Base-by-base conservation (phyloP, 1,140 invertebrate genomes). In the Drosophila mauritiana region DNA sequence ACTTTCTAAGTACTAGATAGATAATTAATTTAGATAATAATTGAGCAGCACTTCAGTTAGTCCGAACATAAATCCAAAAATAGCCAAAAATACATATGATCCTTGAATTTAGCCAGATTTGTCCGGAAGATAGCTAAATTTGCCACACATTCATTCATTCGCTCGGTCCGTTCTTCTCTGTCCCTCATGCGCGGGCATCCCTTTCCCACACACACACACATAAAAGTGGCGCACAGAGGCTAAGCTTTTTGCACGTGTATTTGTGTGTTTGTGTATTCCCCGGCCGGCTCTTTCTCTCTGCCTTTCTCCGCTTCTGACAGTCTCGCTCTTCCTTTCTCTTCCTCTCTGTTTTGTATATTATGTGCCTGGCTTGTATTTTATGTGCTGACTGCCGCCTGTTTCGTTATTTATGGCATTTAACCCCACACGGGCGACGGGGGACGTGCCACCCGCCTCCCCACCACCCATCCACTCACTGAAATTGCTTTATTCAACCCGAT, bases 371-470 rank as follows among this genome's bases (percentile, higher is more conserved):
- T 72, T 81, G 78, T 65, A 69, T 78, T 86, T 80, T 83, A 88
- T 88, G 73, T 88, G 57, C 72, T 84, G 80, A 46, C 43, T 83
- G 72, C 74, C 62, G 78, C 59, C 74, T 82, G 80, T 86, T 89
- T 59, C 78, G 84, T 89, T 88, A 89, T 88, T 88, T 88, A 83
- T 89, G 84, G 83, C 68, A 89, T 88, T 89, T 86, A 86, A 83
- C 57, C 83, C 75, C 75, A 79, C 64, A 69, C 65, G 49, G 49
- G 36, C 49, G 42, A 39, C 65, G 49, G 49, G 36, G 54, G 34
- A 43, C 48, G 63, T 39, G 57, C 45, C 75, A 43, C 54, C 42
- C 53, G 43, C 45, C 25, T 40, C 49, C 72, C 40, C 15, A 37
- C 70, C 75, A 40, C 49, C 49, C 62, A 49, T 57, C 52, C 72